Evolutionary conservation across 2,113 vertebrate genomes (phyloP), one percentile per base, ranked within the genome.

Genomic region (Sceloporus undulatus): DNA sequence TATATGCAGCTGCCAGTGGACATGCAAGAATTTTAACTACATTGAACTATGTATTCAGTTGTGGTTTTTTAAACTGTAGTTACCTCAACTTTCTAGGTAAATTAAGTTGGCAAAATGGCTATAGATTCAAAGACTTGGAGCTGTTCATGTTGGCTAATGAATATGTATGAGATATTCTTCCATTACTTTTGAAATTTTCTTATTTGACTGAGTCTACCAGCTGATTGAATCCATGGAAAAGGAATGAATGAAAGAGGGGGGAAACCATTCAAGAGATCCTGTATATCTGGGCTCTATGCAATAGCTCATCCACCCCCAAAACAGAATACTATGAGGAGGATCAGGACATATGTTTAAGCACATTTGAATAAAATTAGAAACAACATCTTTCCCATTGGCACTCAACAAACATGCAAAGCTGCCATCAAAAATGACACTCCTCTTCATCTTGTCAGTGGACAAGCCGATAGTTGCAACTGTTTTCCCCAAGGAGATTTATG

Each of bases 331-430:
- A 90, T 18, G 0, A 0, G 68, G n/a, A 70, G 76, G 86, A 78
- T 71, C 29, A 8, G 1, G 3, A 70, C 0, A 16, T 77, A 4
- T 81, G 84, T 0, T 21, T 6, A 74, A 2, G 13, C 59, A 66
- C 23, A 48, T 38, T 18, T 74, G n/a, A 52, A 89, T 38, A 3
- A 16, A 3, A 88, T 80, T n/a, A 86, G 83, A 87, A 21, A 21
- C 80, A 52, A 62, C 54, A 18, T 79, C 25, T 68, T 40, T 0
- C 85, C 89, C 85, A 75, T 27, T 10, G 79, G 18, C 34, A 29
- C 4, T 48, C 7, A 48, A 48, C 48, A 48, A 25, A 21, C 21
- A 34, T 86, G 42, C 42, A 93, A 14, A 78, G 1, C 29, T 0
- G 2, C 3, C 87, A 16, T 71, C 89, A 34, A 29, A 89, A 54